Conservation (phyloP, 2,888 invertebrate species). For the Allacma fusca region DNA sequence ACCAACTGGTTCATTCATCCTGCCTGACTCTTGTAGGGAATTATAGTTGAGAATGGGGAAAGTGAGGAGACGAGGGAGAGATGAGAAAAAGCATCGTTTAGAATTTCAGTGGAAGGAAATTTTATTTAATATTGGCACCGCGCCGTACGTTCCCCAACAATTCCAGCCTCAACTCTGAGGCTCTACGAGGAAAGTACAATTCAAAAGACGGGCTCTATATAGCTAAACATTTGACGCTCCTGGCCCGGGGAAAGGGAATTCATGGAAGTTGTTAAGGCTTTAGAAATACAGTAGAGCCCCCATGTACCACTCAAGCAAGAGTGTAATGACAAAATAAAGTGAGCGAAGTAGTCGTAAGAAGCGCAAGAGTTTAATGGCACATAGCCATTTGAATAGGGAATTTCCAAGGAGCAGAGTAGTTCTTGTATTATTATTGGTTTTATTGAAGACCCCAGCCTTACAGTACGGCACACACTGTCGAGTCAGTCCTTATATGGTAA, state of each 20-base stretch:
- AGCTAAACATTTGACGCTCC: background rate
- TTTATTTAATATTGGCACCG: constrained; percentile 24
- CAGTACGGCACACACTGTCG: background rate
- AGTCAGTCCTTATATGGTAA: no score
- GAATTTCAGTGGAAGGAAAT: constrained; percentile 11
- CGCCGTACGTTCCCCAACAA: background rate
- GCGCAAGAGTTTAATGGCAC: constrained; percentile 24
- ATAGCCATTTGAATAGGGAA: constrained; percentile 24
- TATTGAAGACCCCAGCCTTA: constrained; percentile 20
- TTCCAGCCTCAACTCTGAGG: no score
- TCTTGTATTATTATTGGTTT: constrained; percentile 39
- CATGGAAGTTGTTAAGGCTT: background rate
- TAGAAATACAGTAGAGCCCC: background rate
- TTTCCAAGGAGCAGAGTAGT: constrained; percentile 19
- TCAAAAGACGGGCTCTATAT: no score
- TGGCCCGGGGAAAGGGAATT: background rate
- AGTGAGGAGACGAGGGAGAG: constrained; percentile 7
- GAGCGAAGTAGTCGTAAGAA: constrained; percentile 19
- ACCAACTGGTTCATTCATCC: constrained; percentile 23
- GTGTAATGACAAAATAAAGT: constrained; percentile 26
- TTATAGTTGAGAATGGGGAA: background rate
- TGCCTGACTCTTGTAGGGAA: background rate
- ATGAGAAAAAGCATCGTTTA: background rate
- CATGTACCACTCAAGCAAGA: constrained; percentile 1
- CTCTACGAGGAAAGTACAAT: no score